Evolutionary conservation across 2,888 invertebrate genomes (phyloP), one percentile per base, ranked within the genome.

Genomic region (Polyommatus icarus): DNA sequence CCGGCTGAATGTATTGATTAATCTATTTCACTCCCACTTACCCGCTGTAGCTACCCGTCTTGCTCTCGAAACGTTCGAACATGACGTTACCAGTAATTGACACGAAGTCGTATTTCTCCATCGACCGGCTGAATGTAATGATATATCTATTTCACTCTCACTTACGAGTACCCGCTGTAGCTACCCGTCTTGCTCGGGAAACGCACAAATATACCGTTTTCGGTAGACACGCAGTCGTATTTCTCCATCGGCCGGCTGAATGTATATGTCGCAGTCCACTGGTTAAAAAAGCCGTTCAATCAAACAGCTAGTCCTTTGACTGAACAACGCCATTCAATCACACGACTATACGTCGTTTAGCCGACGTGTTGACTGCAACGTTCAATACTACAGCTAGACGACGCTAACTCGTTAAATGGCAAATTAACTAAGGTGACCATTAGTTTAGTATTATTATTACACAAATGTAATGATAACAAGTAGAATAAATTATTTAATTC

Each of bases 181-280:
- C 98, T 98, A 32, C 98, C 98, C 1, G 98, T 98, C 87, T 98
- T 98, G 90, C 98, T 98, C 85, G 98, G 98, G 87, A 98, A 98
- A 81, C 98, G 95, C 0, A 98, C 98, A 85, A 97, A 98, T 84
- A 98, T 95, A 0, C 98, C 96, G 82, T 97, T 97, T 8, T 97
- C 97, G 0, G 97, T 97, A 0, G 98, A 98, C 0, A 98, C 97
- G 83, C 98, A 98, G 88, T 98, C 98, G 84, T 98, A 97, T 85
- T 98, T 98, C 90, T 98, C 98, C 97, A 98, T 97, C 0, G 98
- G 97, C 81, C 97, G 96, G 54, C 98, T 50, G 50, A 15, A 15
- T 46, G 3, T 2, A 61, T 61, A 10, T 29, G 24, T 8, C n/a
- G n/a, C n/a, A n/a, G n/a, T n/a, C n/a, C n/a, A n/a, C n/a, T n/a